Base-by-base conservation (phyloP, 2,888 invertebrate species). In the Unio pictorum region DNA sequence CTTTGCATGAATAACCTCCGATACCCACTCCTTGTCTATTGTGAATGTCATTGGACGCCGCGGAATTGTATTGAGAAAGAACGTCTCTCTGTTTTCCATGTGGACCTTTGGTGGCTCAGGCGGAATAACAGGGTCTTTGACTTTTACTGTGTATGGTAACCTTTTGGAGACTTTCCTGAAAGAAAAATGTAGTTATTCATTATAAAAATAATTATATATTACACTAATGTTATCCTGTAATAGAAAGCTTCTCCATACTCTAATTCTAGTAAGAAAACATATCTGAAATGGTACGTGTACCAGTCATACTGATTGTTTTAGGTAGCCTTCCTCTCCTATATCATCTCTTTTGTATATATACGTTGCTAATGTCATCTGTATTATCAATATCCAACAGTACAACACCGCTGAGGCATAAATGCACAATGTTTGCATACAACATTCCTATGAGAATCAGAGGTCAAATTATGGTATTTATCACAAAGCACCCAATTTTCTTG, bases 11-110 rank as follows among this genome's bases (percentile, higher is more conserved):
- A 88, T 84, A 0, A 84, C 78, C 75, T 89, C 89, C 0, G 89
- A 89, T 55, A 85, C 81, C 88, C 88, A 89, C 56, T 89, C 88
- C 66, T 84, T 83, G 72, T 87, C 81, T 18, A 89, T 85, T 30
- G 84, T 76, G 74, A 86, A 89, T 7, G 85, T 82, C 75, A 81
- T 69, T 3, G 84, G 84, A 28, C 83, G 78, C 6, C 81, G 74
- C 1, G 89, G 89, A 61, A 89, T 88, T 17, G 89, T 89, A 77
- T 88, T 89, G 68, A 80, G 78, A 85, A 89, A 89, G 78, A 87
- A 89, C n/a, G 89, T 88, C 57, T 88, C 87, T 62, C 75, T 82
- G 74, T 84, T 86, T 74, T 87, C 84, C 84, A 87, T 88, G 77
- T 85, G 83, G 8, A 83, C 83, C 55, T 69, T 76, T 1, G 88